Evolutionary conservation across 2,888 invertebrate species (phyloP), one percentile per base, ranked within the genome.

Genomic region (Coenonympha glycerion): DNA sequence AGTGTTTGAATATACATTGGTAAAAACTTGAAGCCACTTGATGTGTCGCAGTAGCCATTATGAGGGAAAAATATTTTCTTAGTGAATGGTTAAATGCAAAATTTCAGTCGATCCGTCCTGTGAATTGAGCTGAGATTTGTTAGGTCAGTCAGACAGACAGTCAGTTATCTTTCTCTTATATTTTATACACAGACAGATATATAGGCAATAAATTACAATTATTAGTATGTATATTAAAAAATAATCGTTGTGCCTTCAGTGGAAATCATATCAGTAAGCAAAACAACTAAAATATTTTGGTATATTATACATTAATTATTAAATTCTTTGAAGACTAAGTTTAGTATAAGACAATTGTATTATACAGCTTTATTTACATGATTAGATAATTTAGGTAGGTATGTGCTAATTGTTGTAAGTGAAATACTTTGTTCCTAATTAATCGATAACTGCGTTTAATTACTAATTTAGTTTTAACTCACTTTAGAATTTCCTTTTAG

Each of bases 281-380:
- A 3, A 39, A 19, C n/a, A 36, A 19, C 11, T 3, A n/a, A 21
- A 21, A 3, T 21, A 39, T 39, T 24, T 39, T 39, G 6, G 11
- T 39, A 37, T 21, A 22, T 22, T 36, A n/a, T 19, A 36, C 36
- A 18, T 33, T 8, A 19, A n/a, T 18, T 33, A 3, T 8, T 3
- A 2, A 9, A 22, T 5, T 6, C 1, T 22, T 22, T 24, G 22
- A 24, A 39, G 39, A 39, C 24, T 24, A 39, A 44, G 15, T 21
- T 21, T 22, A 33, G 13, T 5, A 3, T 31, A 21, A 2, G n/a
- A 49, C 48, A 47, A 44, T 56, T 61, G 55, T 57, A 61, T 58
- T 55, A 54, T 55, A 57, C 51, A 58, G 55, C 49, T 57, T 61
- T 58, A 50, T 53, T 53, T 50, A 47, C 50, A 33, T 42, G 42